phyloP scores from a whole-genome alignment of 35 echinoderm and acorn worm genomes.

The Heliocidaris erythrogramma region DNA sequence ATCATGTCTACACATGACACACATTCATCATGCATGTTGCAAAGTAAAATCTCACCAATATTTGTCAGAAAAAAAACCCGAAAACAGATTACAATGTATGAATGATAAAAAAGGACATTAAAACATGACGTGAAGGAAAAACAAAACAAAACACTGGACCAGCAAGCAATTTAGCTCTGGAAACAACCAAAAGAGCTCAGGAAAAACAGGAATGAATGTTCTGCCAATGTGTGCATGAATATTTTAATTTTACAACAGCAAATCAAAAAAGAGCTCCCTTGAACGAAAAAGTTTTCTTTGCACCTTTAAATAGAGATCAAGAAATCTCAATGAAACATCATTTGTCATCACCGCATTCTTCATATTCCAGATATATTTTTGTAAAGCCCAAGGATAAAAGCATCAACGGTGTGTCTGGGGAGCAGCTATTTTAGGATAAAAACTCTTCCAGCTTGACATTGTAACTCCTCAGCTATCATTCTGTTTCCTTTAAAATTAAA shows the following conservation, averaged over 20 bases:
- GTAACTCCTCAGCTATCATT: not conserved
- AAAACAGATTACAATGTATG: too few species aligned
- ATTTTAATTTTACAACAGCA: too few species aligned
- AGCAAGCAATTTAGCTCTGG: too few species aligned
- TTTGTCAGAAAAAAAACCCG: too few species aligned
- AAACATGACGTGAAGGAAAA: not conserved
- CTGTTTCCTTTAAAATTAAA: not conserved
- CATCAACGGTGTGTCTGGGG: not conserved
- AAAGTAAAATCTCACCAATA: too few species aligned
- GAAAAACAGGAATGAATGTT: not conserved
- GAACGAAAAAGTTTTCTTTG: too few species aligned
- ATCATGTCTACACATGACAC: too few species aligned
- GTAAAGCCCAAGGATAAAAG: not conserved
- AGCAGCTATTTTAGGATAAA: not conserved
- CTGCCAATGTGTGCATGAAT: not conserved
- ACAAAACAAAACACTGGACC: too few species aligned
- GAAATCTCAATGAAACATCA: not conserved
- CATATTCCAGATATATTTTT: not conserved
- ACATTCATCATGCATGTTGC: too few species aligned
- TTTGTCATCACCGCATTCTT: not conserved
- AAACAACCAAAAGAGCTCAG: not conserved
- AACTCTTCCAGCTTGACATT: not conserved
- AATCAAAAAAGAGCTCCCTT: too few species aligned
- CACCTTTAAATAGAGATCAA: not conserved
- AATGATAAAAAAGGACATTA: too few species aligned